A percentile compares a stretch with the other conserved stretches of the same genome.
phyloP scores from a whole-genome alignment of 2,113 vertebrate genomes.

The Neolamprologus caudopunctatus region DNA sequence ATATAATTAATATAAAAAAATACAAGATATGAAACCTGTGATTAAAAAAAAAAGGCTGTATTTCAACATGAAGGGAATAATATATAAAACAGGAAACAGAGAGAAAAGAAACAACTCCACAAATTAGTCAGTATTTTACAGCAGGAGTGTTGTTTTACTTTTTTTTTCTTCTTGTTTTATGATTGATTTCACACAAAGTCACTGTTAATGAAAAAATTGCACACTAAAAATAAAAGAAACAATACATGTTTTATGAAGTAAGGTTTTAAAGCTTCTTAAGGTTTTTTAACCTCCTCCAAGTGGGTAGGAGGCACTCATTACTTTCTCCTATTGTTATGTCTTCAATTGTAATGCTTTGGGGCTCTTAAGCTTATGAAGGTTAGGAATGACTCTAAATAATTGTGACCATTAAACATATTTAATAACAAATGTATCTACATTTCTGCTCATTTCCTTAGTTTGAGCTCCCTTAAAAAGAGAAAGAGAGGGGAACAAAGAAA shows the following conservation, averaged over 20 bases:
- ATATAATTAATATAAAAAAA: not conserved
- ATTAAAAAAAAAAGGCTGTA: not conserved
- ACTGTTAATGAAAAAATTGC: not conserved
- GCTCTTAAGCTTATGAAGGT: not conserved
- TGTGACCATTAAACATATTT: not conserved
- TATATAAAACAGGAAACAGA: not conserved
- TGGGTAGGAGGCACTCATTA: not conserved
- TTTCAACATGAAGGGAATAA: not conserved
- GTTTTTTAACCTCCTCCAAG: not conserved
- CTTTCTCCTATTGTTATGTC: not conserved
- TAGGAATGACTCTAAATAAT: not conserved
- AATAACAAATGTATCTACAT: not conserved
- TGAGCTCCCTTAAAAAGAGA: not conserved
- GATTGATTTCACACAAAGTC: not conserved
- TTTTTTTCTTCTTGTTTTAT: not conserved
- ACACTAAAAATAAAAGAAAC: accelerated
- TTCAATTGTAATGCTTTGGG: not conserved
- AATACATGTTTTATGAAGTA: not conserved
- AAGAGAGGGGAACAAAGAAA: not conserved
- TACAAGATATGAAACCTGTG: not conserved
- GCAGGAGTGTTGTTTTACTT: not conserved
- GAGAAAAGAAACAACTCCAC: not conserved
- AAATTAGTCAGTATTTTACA: not conserved
- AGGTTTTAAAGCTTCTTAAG: not conserved
- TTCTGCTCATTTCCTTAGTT: not conserved